phyloP scores from a whole-genome alignment of 2,797 vertebrate genomes.

The Halcyon badia region DNA sequence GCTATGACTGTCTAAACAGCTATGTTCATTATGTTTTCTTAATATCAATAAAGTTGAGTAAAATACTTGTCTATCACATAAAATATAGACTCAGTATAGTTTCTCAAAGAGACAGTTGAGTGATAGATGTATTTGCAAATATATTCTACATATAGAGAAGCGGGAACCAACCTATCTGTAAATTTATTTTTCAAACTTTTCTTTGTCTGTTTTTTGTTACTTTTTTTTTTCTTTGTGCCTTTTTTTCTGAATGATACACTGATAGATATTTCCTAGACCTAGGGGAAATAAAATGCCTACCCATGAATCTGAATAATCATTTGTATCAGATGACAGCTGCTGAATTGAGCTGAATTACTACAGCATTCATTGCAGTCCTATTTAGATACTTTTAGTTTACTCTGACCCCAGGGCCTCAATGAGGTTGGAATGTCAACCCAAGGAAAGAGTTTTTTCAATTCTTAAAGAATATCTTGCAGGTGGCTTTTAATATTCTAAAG shows the following conservation, averaged over 20 bases:
- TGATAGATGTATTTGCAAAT: not conserved
- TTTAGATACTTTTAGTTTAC: not conserved
- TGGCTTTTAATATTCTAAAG: not conserved
- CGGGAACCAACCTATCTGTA: not conserved
- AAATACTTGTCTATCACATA: not conserved
- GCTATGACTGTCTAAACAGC: not conserved
- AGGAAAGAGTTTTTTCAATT: not conserved
- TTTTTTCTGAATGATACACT: not conserved
- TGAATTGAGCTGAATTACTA: not conserved
- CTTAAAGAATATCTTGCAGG: not conserved
- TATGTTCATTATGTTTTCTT: not conserved
- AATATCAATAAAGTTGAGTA: not conserved
- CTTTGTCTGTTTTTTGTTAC: not conserved
- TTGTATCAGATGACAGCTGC: not conserved
- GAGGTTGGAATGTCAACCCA: not conserved
- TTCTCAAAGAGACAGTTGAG: not conserved
- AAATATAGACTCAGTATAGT: not conserved
- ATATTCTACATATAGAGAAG: not conserved
- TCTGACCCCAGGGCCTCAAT: not conserved
- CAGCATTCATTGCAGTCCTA: not conserved
- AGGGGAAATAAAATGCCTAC: not conserved
- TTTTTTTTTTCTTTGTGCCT: not conserved
- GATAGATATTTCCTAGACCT: not conserved
- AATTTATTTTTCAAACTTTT: not conserved
- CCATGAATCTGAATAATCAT: not conserved